Evolutionary conservation across 1,140 invertebrate species (phyloP).

Genomic region (Dufourea novaeangliae): DNA sequence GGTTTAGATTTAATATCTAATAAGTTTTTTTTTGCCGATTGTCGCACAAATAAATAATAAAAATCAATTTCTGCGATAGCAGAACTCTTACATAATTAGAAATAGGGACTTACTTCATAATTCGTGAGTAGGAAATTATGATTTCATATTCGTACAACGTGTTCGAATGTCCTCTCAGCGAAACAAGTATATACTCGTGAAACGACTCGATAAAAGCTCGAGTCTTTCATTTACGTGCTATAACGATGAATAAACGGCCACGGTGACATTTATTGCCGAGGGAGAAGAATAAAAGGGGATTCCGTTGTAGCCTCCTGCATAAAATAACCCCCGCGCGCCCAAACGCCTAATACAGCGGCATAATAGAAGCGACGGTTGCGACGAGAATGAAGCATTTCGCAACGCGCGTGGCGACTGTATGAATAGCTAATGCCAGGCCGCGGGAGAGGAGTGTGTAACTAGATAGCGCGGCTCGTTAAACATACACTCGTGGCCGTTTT

Average conservation of each 20-base stretch:
- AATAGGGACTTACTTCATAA: too few species aligned
- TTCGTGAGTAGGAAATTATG: too few species aligned
- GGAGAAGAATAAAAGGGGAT: slow-evolving; percentile 5
- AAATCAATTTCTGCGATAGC: too few species aligned
- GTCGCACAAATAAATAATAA: too few species aligned
- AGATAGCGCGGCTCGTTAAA: slow-evolving; percentile 10
- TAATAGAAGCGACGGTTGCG: not conserved
- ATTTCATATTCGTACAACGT: too few species aligned
- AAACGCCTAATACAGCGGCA: not conserved
- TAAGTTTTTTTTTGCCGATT: too few species aligned
- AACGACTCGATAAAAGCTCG: not conserved
- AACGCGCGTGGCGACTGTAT: slow-evolving; percentile 10
- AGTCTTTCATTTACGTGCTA: not conserved
- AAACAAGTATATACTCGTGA: not conserved
- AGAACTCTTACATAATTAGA: too few species aligned
- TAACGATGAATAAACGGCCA: not conserved
- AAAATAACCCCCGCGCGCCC: slow-evolving; percentile 3
- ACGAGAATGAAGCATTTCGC: slow-evolving; percentile 7
- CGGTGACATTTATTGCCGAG: not conserved
- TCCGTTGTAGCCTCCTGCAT: not conserved
- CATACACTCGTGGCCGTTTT: not conserved
- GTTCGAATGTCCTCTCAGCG: too few species aligned
- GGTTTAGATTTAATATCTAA: too few species aligned
- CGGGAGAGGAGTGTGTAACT: not conserved
- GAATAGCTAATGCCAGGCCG: slow-evolving; percentile 22